Evolutionary conservation across 2,888 invertebrate genomes (phyloP).

Genomic region (Chironomus tentans): DNA sequence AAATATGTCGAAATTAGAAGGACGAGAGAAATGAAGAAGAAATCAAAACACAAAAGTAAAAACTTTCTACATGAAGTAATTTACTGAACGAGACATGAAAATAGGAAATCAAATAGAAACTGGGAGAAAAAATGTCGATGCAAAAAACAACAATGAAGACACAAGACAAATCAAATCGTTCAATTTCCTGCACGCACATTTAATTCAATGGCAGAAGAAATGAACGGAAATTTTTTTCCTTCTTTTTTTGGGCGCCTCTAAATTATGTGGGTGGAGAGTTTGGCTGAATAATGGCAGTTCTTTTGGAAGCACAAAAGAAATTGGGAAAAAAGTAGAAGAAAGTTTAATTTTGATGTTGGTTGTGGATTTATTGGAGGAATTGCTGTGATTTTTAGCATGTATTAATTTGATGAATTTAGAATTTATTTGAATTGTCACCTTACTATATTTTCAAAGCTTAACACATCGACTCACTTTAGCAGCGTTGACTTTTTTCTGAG

Average conservation of each 20-base stretch:
- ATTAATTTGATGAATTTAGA: too few species aligned
- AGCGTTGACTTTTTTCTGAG: too few species aligned
- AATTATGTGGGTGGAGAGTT: not conserved
- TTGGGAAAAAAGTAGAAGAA: too few species aligned
- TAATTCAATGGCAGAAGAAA: not conserved
- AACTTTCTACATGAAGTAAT: not conserved
- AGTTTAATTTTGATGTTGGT: not conserved
- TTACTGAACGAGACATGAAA: not conserved
- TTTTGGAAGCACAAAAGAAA: not conserved
- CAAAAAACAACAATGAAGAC: not conserved
- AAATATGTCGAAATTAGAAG: not conserved
- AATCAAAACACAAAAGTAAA: not conserved
- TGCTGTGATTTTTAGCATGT: too few species aligned
- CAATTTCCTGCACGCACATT: slow-evolving; percentile 24
- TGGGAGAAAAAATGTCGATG: not conserved
- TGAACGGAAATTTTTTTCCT: not conserved
- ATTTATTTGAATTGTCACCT: too few species aligned
- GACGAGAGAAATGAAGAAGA: not conserved
- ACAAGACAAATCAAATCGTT: slow-evolving; percentile 23
- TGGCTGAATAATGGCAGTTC: not conserved
- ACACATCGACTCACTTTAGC: too few species aligned
- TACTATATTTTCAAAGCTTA: too few species aligned
- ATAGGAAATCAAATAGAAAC: not conserved
- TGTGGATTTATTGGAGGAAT: too few species aligned
- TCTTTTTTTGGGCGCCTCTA: not conserved